phyloP scores from a whole-genome alignment of 2,113 vertebrate genomes.

The Odobenus rosmarus region DNA sequence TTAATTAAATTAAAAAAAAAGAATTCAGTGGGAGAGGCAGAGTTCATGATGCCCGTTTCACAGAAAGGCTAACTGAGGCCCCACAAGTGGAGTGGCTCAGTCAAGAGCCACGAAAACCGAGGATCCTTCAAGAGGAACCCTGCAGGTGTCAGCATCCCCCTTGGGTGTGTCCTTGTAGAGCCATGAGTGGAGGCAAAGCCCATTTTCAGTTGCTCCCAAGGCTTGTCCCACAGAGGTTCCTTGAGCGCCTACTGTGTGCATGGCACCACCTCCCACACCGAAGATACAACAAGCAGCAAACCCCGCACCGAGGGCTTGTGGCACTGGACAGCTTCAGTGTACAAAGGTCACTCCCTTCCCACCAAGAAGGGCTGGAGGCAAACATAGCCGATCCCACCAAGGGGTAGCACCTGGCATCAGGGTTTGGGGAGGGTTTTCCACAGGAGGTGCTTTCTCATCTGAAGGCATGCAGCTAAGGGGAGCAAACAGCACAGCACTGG shows the following conservation, averaged over 20 bases:
- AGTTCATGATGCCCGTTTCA: background rate
- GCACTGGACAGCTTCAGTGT: background rate
- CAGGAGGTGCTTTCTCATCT: background rate
- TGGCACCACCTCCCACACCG: fast-evolving
- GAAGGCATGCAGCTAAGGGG: background rate
- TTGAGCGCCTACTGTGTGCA: fast-evolving
- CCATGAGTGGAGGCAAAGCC: fast-evolving
- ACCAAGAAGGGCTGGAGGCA: background rate
- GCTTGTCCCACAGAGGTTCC: background rate
- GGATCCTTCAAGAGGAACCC: background rate
- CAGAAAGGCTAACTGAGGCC: background rate
- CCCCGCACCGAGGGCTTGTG: background rate
- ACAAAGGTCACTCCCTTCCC: background rate
- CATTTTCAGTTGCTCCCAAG: fast-evolving
- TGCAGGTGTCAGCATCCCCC: fast-evolving
- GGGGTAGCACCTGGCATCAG: too few relatives aligned
- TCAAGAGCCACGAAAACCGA: background rate
- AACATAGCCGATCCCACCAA: fast-evolving
- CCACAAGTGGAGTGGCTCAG: background rate
- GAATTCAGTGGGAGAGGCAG: fast-evolving
- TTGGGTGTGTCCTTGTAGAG: fast-evolving
- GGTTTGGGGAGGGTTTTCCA: background rate
- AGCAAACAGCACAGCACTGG: fast-evolving
- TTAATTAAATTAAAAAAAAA: too few relatives aligned
- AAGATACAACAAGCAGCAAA: background rate